Percentiles rank a stretch among this genome's conserved stretches.
Evolutionary conservation across 2,797 vertebrate species (phyloP).

Genomic region (Otolemur crassicaudatus): DNA sequence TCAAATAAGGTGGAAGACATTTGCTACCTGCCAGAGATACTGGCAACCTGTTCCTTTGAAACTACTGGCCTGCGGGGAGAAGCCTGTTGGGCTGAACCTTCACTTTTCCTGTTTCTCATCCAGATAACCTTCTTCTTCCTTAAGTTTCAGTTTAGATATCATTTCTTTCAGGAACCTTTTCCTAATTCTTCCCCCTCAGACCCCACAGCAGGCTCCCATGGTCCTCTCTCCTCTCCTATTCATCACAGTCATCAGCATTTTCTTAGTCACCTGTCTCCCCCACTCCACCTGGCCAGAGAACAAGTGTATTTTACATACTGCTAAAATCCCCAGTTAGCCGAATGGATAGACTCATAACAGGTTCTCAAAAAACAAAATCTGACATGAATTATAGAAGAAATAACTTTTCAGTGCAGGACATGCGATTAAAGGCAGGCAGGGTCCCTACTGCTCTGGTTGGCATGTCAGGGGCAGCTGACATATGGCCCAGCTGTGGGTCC

Average conservation of each 20-base stretch:
- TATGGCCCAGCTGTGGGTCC: not conserved
- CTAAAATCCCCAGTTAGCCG: not conserved
- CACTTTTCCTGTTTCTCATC: not conserved
- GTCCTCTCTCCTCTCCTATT: not conserved
- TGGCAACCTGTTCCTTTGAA: not conserved
- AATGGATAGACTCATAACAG: not conserved
- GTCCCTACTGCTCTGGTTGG: not conserved
- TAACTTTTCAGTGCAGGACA: not conserved
- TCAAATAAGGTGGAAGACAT: conserved; percentile 56
- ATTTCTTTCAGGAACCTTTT: not conserved
- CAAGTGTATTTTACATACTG: not conserved
- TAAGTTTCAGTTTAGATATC: too few species aligned
- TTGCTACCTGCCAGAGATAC: conserved; percentile 63
- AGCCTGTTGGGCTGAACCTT: not conserved
- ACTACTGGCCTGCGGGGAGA: conserved; percentile 40
- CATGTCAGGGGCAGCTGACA: not conserved
- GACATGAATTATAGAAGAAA: not conserved
- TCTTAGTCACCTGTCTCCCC: not conserved
- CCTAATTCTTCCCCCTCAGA: not conserved
- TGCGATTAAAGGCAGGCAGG: not conserved
- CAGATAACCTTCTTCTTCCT: not conserved
- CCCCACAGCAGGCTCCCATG: accelerated
- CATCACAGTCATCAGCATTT: not conserved
- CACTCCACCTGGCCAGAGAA: not conserved
- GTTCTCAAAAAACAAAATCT: not conserved